These are phyloP conservation scores for Rhyacophila evoluta DNA, from an alignment of 2,888 invertebrate species.

Conservation along the genomic window DNA sequence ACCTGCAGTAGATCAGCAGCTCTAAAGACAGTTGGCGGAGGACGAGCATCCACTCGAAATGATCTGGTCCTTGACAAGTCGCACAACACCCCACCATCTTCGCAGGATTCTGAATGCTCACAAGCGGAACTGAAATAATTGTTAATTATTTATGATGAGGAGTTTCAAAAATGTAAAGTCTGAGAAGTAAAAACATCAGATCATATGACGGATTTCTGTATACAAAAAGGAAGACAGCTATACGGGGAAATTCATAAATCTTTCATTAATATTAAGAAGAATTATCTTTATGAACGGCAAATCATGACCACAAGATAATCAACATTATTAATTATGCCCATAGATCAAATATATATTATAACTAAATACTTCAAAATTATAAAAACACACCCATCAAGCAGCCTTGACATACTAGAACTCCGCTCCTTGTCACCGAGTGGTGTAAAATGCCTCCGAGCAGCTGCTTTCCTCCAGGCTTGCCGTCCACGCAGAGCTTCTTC, in stretches of 20 bases:
- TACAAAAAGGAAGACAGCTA: no score
- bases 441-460: constrained; percentile 62
- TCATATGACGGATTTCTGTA: no score
- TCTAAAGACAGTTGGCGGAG: constrained; percentile 82
- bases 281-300: no score
- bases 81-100: constrained; percentile 65
- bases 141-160: background rate
- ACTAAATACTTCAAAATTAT: no score
- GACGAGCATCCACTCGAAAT: constrained; percentile 79
- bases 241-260: no score
- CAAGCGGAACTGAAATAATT: constrained; percentile 60
- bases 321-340: no score
- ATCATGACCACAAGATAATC: no score
- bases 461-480: constrained; percentile 57
- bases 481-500: constrained; percentile 20
- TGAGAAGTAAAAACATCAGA: no score
- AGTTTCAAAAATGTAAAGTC: no score
- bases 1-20: constrained; percentile 86
- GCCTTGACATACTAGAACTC: constrained; percentile 87
- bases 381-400: constrained; percentile 76
- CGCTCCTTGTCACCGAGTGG: constrained; percentile 80
- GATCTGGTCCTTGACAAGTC: constrained; percentile 90
- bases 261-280: no score
- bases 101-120: constrained; percentile 58
- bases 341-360: no score